phyloP scores from a whole-genome alignment of 2,888 invertebrate species.

The Dilophus febrilis region DNA sequence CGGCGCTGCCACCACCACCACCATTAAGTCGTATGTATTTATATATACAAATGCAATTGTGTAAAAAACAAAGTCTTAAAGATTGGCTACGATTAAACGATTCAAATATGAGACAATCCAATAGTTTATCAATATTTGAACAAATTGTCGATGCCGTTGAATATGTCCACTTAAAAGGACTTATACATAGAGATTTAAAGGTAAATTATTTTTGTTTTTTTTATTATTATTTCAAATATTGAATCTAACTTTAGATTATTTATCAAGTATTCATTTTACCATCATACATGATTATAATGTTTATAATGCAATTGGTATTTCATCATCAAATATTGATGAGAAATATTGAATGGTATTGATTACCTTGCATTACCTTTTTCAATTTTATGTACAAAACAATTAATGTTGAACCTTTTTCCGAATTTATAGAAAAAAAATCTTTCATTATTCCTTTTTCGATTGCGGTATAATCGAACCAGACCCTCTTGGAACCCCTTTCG shows the following conservation, averaged over 20 bases:
- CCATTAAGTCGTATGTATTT: conserved; percentile 45
- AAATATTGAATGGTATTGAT: too few species aligned
- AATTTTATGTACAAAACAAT: too few species aligned
- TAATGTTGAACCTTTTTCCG: too few species aligned
- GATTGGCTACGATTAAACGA: conserved; percentile 67
- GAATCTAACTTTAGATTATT: not conserved
- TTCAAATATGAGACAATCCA: conserved; percentile 29
- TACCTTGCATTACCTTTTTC: too few species aligned
- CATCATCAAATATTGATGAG: too few species aligned
- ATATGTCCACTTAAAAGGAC: conserved; percentile 80
- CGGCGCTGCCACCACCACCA: conserved; percentile 6
- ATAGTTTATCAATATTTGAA: conserved; percentile 53
- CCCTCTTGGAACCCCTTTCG: too few species aligned
- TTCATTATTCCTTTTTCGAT: too few species aligned
- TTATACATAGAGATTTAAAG: conserved; percentile 94
- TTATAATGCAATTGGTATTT: too few species aligned
- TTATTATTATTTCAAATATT: conserved; percentile 10
- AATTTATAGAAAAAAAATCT: too few species aligned
- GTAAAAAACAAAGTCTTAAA: conserved; percentile 69
- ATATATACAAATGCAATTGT: conserved; percentile 97
- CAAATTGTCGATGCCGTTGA: conserved; percentile 91
- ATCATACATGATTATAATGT: too few species aligned
- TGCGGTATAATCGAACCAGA: too few species aligned
- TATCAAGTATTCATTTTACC: too few species aligned
- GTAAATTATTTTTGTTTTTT: conserved; percentile 31